phyloP scores from a whole-genome alignment of 1,140 invertebrate genomes.

The Gryon sp. region DNA sequence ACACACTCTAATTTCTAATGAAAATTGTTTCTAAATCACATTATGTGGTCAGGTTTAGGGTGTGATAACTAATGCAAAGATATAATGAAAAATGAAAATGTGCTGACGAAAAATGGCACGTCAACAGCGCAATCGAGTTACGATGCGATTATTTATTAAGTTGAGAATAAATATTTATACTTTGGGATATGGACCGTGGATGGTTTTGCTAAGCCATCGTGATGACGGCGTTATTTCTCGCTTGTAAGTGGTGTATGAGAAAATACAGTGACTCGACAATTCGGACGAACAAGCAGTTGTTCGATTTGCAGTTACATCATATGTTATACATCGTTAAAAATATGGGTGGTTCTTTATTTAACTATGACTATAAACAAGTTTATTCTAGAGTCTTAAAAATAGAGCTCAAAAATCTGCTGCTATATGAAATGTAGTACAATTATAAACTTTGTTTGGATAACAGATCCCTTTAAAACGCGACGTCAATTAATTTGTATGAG shows the following conservation, averaged over 20 bases:
- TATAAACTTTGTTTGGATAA: too few relatives aligned
- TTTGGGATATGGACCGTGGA: neutral
- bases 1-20: constrained; percentile 6
- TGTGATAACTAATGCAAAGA: constrained; percentile 22
- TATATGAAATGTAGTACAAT: too few relatives aligned
- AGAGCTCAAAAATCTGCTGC: too few relatives aligned
- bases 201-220: constrained; percentile 13
- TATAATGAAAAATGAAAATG: constrained; percentile 46
- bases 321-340: neutral
- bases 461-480: too few relatives aligned
- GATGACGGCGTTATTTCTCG: constrained; percentile 36
- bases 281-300: constrained; percentile 9
- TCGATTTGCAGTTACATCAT: constrained; percentile 6
- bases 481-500: too few relatives aligned
- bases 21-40: neutral
- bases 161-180: constrained; percentile 35
- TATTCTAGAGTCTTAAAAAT: too few relatives aligned
- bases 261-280: constrained; percentile 6
- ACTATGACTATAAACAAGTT: too few relatives aligned
- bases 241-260: constrained; percentile 10
- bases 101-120: constrained; percentile 24
- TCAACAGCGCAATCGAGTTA: constrained; percentile 18
- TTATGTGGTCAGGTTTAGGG: neutral
- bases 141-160: constrained; percentile 21
- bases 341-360: neutral